Conservation (phyloP, 2,113 vertebrate species). For the Columbina picui region DNA sequence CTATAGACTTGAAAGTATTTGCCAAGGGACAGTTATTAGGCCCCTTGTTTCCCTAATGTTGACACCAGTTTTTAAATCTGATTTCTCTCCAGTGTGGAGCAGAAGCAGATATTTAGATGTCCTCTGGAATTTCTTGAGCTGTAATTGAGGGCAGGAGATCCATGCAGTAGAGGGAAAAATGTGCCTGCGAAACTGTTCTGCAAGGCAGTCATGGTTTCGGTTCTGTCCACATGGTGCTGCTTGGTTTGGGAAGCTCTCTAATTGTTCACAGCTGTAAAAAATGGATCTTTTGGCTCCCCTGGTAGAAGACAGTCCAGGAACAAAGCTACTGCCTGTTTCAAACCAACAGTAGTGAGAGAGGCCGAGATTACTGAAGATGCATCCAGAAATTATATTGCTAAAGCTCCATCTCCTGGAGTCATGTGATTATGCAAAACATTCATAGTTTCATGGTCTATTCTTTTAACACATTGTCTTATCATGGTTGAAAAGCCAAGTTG, state of each 20-base stretch:
- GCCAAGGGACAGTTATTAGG: background rate
- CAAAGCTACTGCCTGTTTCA: background rate
- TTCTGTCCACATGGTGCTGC: background rate
- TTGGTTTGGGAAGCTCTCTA: background rate
- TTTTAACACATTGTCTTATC: background rate
- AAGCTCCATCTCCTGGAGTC: conserved; percentile 33
- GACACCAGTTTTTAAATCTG: background rate
- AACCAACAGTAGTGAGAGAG: background rate
- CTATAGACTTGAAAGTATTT: background rate
- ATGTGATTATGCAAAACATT: background rate
- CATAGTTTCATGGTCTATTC: background rate
- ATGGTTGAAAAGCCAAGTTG: background rate
- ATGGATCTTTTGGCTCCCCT: accelerated
- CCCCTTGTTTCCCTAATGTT: background rate
- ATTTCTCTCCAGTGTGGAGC: background rate
- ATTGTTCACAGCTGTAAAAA: background rate
- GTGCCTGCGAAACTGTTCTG: background rate
- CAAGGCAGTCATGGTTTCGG: background rate
- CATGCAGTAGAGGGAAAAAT: background rate
- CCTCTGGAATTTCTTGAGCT: background rate
- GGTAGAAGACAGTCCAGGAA: background rate
- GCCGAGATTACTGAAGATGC: background rate
- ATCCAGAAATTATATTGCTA: background rate
- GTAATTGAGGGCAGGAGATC: background rate
- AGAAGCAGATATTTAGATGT: background rate